A percentile compares a stretch with the other conserved stretches of the same genome.
phyloP scores from a whole-genome alignment of 2,888 invertebrate genomes.

The Apomyelois bistriatella region DNA sequence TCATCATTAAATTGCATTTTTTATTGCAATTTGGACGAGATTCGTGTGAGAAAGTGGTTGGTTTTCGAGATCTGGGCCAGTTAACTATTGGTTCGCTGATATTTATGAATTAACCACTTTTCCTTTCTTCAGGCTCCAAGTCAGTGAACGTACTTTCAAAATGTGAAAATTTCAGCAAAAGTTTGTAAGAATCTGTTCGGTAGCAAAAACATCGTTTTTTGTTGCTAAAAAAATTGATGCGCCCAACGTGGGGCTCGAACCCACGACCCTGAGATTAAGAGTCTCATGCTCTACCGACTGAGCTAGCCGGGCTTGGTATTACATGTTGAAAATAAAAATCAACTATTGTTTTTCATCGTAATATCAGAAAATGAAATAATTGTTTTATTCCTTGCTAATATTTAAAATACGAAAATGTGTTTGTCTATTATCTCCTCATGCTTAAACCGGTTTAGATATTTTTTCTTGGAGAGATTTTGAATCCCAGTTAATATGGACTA shows the following conservation, averaged over 20 bases:
- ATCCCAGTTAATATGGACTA: no score
- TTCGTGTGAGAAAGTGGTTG: constrained; percentile 42
- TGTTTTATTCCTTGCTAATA: no score
- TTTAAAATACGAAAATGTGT: no score
- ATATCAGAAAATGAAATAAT: no score
- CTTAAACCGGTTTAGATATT: no score
- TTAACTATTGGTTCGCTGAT: constrained; percentile 12
- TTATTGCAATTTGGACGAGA: constrained; percentile 40
- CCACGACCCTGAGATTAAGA: constrained; percentile 82
- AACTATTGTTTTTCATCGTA: no score
- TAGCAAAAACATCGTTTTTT: no score
- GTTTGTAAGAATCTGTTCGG: no score
- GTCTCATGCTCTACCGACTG: constrained; percentile 78
- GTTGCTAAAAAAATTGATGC: constrained; percentile 43
- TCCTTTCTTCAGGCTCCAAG: constrained; percentile 8
- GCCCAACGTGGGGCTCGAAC: constrained; percentile 81
- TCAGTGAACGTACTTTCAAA: background rate
- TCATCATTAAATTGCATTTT: constrained; percentile 47
- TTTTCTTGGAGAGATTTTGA: no score
- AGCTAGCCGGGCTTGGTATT: constrained; percentile 58
- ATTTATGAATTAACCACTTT: constrained; percentile 10
- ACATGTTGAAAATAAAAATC: constrained; percentile 11
- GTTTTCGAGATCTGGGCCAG: constrained; percentile 9
- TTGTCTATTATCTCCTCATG: no score
- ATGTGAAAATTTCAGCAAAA: background rate